A percentile compares a stretch with the other conserved stretches of the same genome.
Conservation (phyloP, 2,888 invertebrate genomes). For the Cheilosia soror region DNA sequence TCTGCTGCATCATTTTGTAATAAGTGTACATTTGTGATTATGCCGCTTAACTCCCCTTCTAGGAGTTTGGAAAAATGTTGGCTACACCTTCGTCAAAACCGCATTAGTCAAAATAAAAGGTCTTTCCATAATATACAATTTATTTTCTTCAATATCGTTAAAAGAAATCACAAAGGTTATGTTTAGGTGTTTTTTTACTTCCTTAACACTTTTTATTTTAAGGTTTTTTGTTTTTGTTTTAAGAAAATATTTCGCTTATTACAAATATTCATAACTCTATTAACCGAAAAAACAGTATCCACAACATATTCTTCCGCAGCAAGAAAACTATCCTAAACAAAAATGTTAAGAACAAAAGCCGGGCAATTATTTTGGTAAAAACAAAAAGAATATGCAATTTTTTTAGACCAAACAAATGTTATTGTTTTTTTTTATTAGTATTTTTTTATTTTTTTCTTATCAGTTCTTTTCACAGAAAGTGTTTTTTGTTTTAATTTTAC, state of each 20-base stretch:
- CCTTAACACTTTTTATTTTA: background rate
- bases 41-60: no score
- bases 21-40: no score
- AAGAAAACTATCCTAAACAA: constrained; percentile 7
- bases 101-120: background rate
- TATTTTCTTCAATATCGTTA: constrained; percentile 44
- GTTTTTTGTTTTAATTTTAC: constrained; percentile 56
- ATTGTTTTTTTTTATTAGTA: constrained; percentile 79
- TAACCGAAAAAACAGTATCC: constrained; percentile 1
- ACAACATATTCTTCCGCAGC: constrained; percentile 8
- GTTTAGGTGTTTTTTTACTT: constrained; percentile 4
- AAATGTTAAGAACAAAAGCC: constrained; percentile 32
- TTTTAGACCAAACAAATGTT: constrained; percentile 60
- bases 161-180: constrained; percentile 56
- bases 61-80: no score
- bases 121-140: constrained; percentile 22
- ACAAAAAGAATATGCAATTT: constrained; percentile 62
- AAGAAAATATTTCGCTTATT: constrained; percentile 37
- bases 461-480: constrained; percentile 80
- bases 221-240: background rate
- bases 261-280: constrained; percentile 16
- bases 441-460: constrained; percentile 79
- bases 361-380: constrained; percentile 16
- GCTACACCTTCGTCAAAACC: no score
- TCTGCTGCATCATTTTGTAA: no score